Evolutionary conservation across 2,113 vertebrate species (phyloP), one percentile per base, ranked within the genome.

Genomic region (Alligator mississippiensis): DNA sequence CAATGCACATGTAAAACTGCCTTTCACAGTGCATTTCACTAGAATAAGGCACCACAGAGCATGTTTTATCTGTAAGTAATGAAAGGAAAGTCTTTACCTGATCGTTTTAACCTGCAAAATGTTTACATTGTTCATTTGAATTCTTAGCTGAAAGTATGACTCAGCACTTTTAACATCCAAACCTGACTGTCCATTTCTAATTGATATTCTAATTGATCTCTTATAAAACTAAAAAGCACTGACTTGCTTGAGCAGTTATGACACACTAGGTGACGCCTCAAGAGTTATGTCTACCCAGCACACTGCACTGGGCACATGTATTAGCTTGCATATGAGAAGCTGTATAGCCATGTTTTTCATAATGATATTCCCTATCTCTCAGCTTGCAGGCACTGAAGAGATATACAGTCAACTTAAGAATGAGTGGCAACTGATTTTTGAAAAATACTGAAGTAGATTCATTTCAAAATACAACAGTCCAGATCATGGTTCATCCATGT

Each of bases 41-140:
- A 2, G 13, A 38, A 58, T 9, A 66, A 30, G 4, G 88, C 47
- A 77, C 70, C 82, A 62, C 8, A 66, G 2, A 8, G 0, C 4
- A 64, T 77, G 18, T 18, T 80, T 59, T n/a, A 90, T 55, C 60
- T 89, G n/a, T 77, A n/a, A 47, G 57, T 60, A 91, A 72, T 72
- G 68, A 70, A 74, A 55, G 1, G 9, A 77, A 4, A 5, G 4
- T 2, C 13, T 15, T 47, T 70, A 64, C 5, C 3, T 61, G n/a
- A 2, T 22, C 25, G 2, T 8, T 19, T 82, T 77, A 92, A 85
- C 55, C 18, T 38, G 85, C 83, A 47, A 79, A 86, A 82, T 6
- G 5, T 82, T 90, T 85, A 17, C 34, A 5, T 19, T 68, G 15
- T 34, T 72, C 68, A 72, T 38, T 38, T 72, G 21, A 34, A 96